Evolutionary conservation across 2,888 invertebrate species (phyloP), one percentile per base, ranked within the genome.

Genomic region (Eupithecia exiguata): DNA sequence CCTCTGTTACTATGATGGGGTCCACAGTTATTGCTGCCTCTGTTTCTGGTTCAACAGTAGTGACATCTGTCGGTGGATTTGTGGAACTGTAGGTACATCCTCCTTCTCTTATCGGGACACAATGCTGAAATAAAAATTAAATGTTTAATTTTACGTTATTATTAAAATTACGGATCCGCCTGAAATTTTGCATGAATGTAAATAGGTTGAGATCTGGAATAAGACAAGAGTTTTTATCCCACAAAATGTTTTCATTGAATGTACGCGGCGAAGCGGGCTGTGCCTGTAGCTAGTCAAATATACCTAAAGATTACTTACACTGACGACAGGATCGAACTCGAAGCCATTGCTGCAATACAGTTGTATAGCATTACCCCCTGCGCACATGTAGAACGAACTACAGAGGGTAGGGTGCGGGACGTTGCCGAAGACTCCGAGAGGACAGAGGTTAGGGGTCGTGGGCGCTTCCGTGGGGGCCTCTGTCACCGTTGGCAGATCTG

Each of bases 291-390:
- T 38, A 38, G 53, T 30, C 7, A 14, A 30, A 61, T 30, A 35
- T 35, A 62, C n/a, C n/a, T n/a, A n/a, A 65, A 38, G 12, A n/a
- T 14, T 36, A 38, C n/a, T 65, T 38, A 65, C 63, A 36, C 38
- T 38, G 36, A n/a, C 36, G 35, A n/a, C 63, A 35, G 63, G 63
- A n/a, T 65, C 36, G n/a, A 65, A 65, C n/a, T 65, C 63, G 16
- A 65, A 65, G n/a, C 63, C 63, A 38, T 36, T n/a, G 5, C 36
- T 36, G 10, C 63, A 65, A 21, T n/a, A 65, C 18, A 65, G n/a
- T 10, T 36, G 63, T 1, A 65, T 36, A 36, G 63, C 63, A 5
- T 36, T 65, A 9, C 36, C 35, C 10, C 63, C 63, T 16, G 63
- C 36, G 10, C 63, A 65, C 63, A 65, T 65, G n/a, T 65, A 65